Evolutionary conservation across 1,140 invertebrate genomes (phyloP).

Genomic region (Homarus americanus): DNA sequence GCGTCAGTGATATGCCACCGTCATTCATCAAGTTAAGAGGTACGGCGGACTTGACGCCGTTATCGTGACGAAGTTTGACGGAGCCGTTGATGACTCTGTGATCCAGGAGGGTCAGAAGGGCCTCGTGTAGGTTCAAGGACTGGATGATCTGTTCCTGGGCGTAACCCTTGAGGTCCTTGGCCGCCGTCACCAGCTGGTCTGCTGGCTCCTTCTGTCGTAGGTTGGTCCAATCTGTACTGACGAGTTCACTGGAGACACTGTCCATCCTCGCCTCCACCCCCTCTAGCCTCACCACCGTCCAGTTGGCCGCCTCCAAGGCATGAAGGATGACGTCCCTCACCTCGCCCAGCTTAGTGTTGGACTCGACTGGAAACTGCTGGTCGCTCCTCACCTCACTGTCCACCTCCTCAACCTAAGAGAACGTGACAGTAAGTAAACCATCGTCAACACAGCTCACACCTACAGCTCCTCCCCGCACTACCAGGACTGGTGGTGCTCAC

Average conservation of each 20-base stretch:
- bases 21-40: slow-evolving; percentile 29
- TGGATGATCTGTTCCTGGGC: slow-evolving; percentile 56
- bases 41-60: background rate
- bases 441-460: no score
- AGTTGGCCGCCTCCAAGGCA: slow-evolving; percentile 28
- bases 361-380: background rate
- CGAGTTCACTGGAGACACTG: slow-evolving; percentile 9
- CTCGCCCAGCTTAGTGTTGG: background rate
- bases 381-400: background rate
- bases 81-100: background rate
- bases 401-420: background rate
- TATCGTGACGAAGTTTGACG: background rate
- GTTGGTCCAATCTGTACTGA: slow-evolving; percentile 36
- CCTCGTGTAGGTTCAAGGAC: slow-evolving; percentile 34
- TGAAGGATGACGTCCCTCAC: slow-evolving; percentile 11
- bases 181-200: slow-evolving; percentile 48
- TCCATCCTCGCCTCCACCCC: slow-evolving; percentile 43
- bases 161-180: slow-evolving; percentile 59
- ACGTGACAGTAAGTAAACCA: no score
- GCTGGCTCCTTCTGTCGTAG: slow-evolving; percentile 51
- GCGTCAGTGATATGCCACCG: slow-evolving; percentile 3
- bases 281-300: slow-evolving; percentile 40
- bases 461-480: no score
- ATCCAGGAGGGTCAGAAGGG: slow-evolving; percentile 28
- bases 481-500: no score